Conservation (phyloP, 2,797 vertebrate species). For the Protonibea diacanthus region DNA sequence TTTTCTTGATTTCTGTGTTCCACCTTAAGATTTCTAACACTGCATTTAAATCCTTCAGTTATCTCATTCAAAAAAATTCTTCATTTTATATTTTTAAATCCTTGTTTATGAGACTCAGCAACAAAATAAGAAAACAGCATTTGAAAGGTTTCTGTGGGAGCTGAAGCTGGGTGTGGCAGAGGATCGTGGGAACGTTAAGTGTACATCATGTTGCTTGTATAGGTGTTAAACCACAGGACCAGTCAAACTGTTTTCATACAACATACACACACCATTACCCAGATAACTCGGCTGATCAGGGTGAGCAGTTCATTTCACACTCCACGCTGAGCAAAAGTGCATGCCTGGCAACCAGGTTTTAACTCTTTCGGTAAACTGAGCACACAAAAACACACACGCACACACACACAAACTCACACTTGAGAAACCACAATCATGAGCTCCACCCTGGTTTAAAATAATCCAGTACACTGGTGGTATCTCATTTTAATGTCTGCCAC, state of each 20-base stretch:
- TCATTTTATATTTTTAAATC: background rate
- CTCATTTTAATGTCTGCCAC: conserved; percentile 27
- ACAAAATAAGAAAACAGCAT: background rate
- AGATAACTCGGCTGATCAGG: conserved; percentile 33
- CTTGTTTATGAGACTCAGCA: background rate
- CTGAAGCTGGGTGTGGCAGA: conserved; percentile 27
- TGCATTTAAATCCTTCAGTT: background rate
- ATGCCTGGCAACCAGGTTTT: conserved; percentile 79
- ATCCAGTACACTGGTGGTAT: conserved; percentile 19
- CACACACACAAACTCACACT: conserved; percentile 60
- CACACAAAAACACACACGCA: conserved; percentile 22
- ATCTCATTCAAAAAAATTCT: no score
- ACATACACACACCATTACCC: conserved; percentile 48
- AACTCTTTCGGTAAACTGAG: conserved; percentile 76
- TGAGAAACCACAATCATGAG: conserved; percentile 62
- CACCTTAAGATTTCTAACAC: background rate
- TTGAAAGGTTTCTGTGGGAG: background rate
- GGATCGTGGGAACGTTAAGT: conserved; percentile 60
- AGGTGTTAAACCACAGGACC: conserved; percentile 82
- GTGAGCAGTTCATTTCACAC: conserved; percentile 68
- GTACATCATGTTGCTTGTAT: conserved; percentile 19
- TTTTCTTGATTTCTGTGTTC: background rate
- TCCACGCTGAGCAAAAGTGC: conserved; percentile 43
- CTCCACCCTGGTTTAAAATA: conserved; percentile 71
- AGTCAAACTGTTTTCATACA: conserved; percentile 62